These are phyloP conservation scores for Lethrus apterus DNA, from an alignment of 1,140 invertebrate genomes.

Conservation along the genomic window DNA sequence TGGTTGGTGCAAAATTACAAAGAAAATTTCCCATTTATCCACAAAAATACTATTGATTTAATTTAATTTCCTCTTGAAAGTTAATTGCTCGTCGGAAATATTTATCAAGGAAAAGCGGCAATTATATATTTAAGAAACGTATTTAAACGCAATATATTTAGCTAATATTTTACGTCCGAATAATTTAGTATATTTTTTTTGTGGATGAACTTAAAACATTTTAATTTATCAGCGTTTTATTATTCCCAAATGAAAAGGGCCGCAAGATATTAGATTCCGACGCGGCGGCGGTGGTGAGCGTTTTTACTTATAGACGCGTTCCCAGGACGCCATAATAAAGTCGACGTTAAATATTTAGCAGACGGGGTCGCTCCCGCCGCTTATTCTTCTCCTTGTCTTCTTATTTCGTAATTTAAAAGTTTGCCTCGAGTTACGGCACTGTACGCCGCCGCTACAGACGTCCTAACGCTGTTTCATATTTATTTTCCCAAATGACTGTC, in stretches of 20 bases:
- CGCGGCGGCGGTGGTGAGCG: neutral
- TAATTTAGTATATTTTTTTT: no score
- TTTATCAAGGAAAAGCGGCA: no score
- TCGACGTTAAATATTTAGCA: slow-evolving; percentile 31
- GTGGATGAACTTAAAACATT: slow-evolving; percentile 13
- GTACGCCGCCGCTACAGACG: slow-evolving; percentile 4
- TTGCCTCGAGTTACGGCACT: slow-evolving; percentile 22
- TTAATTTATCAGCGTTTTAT: slow-evolving; percentile 20
- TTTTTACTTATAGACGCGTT: slow-evolving; percentile 12
- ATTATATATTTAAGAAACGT: no score
- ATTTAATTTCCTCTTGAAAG: no score
- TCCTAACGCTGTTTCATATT: slow-evolving; percentile 11
- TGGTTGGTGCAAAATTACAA: no score
- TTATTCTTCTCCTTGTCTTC: slow-evolving; percentile 25
- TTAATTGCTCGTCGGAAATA: no score
- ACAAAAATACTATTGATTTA: no score
- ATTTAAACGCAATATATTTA: no score
- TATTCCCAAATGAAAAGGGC: slow-evolving; percentile 19
- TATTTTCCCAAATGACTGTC: slow-evolving; percentile 22
- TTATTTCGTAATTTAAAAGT: slow-evolving; percentile 33
- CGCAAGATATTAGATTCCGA: slow-evolving; percentile 20
- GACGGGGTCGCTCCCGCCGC: slow-evolving; percentile 8
- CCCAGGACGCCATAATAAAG: slow-evolving; percentile 27
- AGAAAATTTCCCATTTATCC: no score
- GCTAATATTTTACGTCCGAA: no score